Evolutionary conservation across 2,888 invertebrate species (phyloP).

Genomic region (Habroteleia sp.): DNA sequence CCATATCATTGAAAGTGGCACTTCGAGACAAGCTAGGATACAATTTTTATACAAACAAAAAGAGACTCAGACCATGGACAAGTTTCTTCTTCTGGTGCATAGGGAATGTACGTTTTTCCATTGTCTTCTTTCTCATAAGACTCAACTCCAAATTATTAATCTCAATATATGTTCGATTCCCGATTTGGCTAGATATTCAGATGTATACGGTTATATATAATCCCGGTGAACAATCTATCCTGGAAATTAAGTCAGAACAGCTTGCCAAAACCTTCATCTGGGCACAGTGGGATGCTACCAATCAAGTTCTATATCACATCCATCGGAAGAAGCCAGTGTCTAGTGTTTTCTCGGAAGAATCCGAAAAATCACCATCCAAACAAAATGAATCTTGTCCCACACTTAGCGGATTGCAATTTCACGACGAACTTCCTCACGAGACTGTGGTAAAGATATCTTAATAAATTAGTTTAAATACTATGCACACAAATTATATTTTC

Average conservation of each 20-base stretch:
- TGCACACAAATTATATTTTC: no score
- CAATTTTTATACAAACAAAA: slow-evolving; percentile 88
- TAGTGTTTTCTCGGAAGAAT: slow-evolving; percentile 85
- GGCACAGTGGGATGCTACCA: slow-evolving; percentile 92
- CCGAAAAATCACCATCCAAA: slow-evolving; percentile 82
- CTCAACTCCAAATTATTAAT: neutral
- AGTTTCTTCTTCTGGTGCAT: slow-evolving; percentile 88
- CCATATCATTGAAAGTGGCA: slow-evolving; percentile 82
- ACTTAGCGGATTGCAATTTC: slow-evolving; percentile 92
- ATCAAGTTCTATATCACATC: slow-evolving; percentile 91
- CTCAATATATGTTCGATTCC: no score
- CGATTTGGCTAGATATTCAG: slow-evolving; percentile 63
- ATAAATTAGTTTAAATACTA: neutral
- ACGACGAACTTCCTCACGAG: slow-evolving; percentile 92
- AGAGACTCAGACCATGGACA: slow-evolving; percentile 82
- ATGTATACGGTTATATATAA: slow-evolving; percentile 73
- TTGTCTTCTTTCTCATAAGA: no score
- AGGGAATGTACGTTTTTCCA: slow-evolving; percentile 87
- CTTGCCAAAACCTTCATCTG: slow-evolving; percentile 89
- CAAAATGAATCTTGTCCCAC: slow-evolving; percentile 84
- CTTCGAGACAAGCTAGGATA: slow-evolving; percentile 88
- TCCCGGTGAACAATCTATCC: slow-evolving; percentile 56
- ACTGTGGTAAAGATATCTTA: slow-evolving; percentile 86
- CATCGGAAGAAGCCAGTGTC: slow-evolving; percentile 88
- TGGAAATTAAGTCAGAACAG: slow-evolving; percentile 79